Base-by-base conservation (phyloP, 2,113 vertebrate genomes). In the Sphyrna mokarran region DNA sequence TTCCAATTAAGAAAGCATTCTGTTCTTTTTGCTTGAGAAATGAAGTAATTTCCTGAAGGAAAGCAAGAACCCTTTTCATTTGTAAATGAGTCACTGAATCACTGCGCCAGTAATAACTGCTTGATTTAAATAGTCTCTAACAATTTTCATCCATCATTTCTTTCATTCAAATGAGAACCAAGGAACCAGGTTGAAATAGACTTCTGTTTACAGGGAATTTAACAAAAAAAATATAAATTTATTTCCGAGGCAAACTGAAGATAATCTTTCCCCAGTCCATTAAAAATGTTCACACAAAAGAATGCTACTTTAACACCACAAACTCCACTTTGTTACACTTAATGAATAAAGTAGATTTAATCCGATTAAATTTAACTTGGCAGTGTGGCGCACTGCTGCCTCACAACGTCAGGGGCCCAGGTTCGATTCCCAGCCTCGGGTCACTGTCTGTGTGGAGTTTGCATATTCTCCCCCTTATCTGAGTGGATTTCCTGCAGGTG, bases 81-180 rank as follows among this genome's bases (percentile, higher is more conserved):
- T 94, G 63, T 40, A 94, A 94, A 68, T 68, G 91, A 91, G 58
- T 91, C 40, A 61, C 89, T 91, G 89, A 94, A 94, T 68, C 91
- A 68, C 91, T 13, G 61, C 61, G 69, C 91, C 37, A 37, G 91
- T 91, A 91, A 91, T 91, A 91, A 91, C 26, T 63, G 22, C 33
- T 63, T 91, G 63, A 68, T 68, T 94, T 69, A 94, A 94, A 94
- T 94, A 22, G 91, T 68, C 61, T n/a, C 91, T 69, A 40, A 69
- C n/a, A 66, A 69, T 94, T 94, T 68, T 94, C 61, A 94, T 66
- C 90, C 90, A 93, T 40, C 63, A 94, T 68, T 40, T 94, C 63
- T 69, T 94, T 94, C 63, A 68, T 91, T 91, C 58, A 18, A 37
- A 23, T 29, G 33, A 66, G 58, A 94, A 6, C 91, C n/a, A 23